Base-by-base conservation (phyloP, 1,140 invertebrate species). In the Nasonia vitripennis region DNA sequence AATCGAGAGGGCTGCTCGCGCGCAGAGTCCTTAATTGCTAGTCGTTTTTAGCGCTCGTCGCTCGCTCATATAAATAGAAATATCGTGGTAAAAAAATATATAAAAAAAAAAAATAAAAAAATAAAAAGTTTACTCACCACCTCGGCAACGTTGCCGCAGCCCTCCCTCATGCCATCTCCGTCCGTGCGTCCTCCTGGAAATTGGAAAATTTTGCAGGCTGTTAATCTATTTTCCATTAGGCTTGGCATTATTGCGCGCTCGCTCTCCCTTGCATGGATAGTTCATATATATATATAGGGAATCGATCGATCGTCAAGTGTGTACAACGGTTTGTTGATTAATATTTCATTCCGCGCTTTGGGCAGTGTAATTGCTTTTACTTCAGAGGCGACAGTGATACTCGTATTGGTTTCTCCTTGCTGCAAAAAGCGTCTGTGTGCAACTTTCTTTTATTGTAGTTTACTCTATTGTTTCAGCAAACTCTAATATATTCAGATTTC, bases 101-200 rank as follows among this genome's bases (percentile, higher is more conserved):
- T 27, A 27, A 1, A 27, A 17, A 12, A 2, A 79, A 78, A 20
- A 51, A 70, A 31, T 17, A 84, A 41, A 87, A 23, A 74, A 78
- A 81, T 41, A 85, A 14, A 68, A 17, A 70, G 27, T 78, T 27
- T 67, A 93, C 92, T 93, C 81, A 93, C 93, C 92, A 93, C 92
- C 91, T 93, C 93, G 91, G 92, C 91, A 92, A 92, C 89, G 92
- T 93, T 93, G 90, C 92, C 91, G 90, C 91, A 92, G 85, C 91
- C 92, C 88, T 93, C 93, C 92, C 91, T 93, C 93, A 93, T 92
- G 91, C 93, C 93, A 93, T 93, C 91, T 90, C 91, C 90, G 89
- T 93, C 91, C 87, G 90, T 91, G 86, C 90, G 90, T 91, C 91
- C 92, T 88, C 91, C 92, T 93, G 87, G 41, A 91, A 91, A 48